Conservation (phyloP, 2,888 invertebrate species). For the Listrodromus nycthemerus region DNA sequence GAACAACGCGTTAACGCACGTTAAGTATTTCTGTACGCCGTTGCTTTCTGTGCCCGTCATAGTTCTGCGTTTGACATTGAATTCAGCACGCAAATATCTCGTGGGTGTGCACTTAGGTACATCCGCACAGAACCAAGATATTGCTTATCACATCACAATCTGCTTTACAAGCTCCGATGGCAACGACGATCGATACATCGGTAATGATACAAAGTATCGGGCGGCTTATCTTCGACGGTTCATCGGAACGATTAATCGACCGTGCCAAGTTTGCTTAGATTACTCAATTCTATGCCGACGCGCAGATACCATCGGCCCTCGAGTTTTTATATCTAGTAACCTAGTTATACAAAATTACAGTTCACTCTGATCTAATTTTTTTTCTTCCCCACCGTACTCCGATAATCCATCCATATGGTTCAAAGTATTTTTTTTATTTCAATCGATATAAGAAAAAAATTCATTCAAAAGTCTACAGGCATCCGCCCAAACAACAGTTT, state of each 20-base stretch:
- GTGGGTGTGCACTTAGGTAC: background rate
- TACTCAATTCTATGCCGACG: background rate
- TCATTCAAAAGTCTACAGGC: too few relatives aligned
- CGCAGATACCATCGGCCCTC: background rate
- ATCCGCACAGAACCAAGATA: background rate
- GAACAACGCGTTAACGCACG: slow-evolving; percentile 39
- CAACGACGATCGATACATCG: background rate
- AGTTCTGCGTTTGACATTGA: background rate
- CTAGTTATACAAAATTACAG: background rate
- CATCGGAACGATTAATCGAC: background rate
- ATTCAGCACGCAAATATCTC: background rate
- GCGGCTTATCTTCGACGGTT: background rate
- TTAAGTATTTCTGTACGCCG: slow-evolving; percentile 42
- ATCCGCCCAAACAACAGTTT: too few relatives aligned
- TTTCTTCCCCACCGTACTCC: too few relatives aligned
- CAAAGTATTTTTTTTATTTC: too few relatives aligned
- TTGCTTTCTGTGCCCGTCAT: background rate
- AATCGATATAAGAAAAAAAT: too few relatives aligned
- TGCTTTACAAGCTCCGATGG: background rate
- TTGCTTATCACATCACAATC: background rate
- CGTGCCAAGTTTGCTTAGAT: background rate
- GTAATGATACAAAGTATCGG: background rate
- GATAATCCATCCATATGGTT: too few relatives aligned
- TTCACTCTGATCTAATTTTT: too few relatives aligned
- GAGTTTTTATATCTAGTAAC: background rate